phyloP scores from a whole-genome alignment of 2,888 invertebrate species.

The Lochmaea capreae region DNA sequence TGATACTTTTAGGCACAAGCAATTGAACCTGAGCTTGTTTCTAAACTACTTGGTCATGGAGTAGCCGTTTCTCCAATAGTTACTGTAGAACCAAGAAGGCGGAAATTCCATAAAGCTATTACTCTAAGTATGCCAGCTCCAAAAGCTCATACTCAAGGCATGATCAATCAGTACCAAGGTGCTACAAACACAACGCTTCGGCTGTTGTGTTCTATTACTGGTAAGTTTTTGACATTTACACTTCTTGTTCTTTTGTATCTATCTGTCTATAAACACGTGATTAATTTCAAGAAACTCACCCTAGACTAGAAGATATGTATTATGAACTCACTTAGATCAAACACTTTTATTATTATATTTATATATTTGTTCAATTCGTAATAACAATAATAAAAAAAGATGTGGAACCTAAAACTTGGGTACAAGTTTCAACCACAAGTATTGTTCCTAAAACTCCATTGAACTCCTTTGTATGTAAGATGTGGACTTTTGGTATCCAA shows the following conservation, averaged over 20 bases:
- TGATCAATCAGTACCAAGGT: constrained; percentile 87
- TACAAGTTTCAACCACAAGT: no score
- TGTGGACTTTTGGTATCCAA: no score
- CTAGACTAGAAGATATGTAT: constrained; percentile 1
- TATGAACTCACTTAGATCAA: constrained; percentile 4
- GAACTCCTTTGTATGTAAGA: no score
- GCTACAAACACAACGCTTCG: constrained; percentile 84
- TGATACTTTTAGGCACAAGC: constrained; percentile 83
- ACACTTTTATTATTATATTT: background rate
- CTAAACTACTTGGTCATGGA: constrained; percentile 92
- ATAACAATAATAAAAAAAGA: no score
- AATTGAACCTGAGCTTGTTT: constrained; percentile 84
- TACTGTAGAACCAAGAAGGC: constrained; percentile 95
- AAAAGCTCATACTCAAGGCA: constrained; percentile 71
- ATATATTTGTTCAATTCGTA: background rate
- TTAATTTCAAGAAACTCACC: background rate
- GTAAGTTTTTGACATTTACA: constrained; percentile 63
- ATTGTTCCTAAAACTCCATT: no score
- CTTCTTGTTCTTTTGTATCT: background rate
- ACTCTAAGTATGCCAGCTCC: constrained; percentile 95
- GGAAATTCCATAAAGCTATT: constrained; percentile 99
- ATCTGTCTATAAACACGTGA: no score
- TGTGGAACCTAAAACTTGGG: no score
- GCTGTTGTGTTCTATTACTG: constrained; percentile 94
- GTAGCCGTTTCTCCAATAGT: constrained; percentile 98